Evolutionary conservation across 2,113 vertebrate genomes (phyloP).

Genomic region (Diglossa brunneiventris): DNA sequence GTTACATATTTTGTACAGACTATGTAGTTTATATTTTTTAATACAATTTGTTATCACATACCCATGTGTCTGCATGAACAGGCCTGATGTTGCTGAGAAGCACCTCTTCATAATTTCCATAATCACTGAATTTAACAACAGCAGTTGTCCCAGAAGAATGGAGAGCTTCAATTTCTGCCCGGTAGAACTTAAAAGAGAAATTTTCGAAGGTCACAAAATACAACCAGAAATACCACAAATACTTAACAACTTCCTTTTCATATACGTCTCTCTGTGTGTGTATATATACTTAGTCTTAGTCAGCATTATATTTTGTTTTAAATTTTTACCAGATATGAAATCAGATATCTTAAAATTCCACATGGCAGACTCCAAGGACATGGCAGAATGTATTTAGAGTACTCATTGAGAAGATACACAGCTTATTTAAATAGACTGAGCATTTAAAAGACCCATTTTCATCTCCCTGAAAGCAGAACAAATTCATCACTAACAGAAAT

Average conservation of each 20-base stretch:
- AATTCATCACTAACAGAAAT: background rate
- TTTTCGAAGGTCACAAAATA: constrained; percentile 29
- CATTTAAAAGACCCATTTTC: background rate
- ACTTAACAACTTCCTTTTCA: background rate
- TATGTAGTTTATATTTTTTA: constrained; percentile 52
- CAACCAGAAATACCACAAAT: background rate
- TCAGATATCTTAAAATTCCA: background rate
- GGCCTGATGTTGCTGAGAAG: constrained; percentile 94
- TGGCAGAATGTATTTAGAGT: background rate
- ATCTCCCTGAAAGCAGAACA: background rate
- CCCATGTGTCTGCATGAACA: constrained; percentile 85
- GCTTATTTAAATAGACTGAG: background rate
- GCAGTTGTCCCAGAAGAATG: constrained; percentile 96
- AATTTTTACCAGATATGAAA: background rate
- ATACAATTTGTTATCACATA: constrained; percentile 79
- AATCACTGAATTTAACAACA: constrained; percentile 95
- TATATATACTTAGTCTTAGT: background rate
- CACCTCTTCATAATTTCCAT: constrained; percentile 98
- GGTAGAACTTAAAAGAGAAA: constrained; percentile 86
- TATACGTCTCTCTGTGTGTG: fast-evolving
- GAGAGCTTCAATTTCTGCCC: constrained; percentile 92
- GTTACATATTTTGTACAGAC: constrained; percentile 59
- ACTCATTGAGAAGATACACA: background rate
- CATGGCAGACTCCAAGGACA: background rate
- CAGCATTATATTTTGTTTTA: background rate